Evolutionary conservation across 30 jellyfish, hydroid and myxozoan genomes (phyloP), one percentile per base, ranked within the genome.

Genomic region (Aurelia aurita complex sp. Pacific): DNA sequence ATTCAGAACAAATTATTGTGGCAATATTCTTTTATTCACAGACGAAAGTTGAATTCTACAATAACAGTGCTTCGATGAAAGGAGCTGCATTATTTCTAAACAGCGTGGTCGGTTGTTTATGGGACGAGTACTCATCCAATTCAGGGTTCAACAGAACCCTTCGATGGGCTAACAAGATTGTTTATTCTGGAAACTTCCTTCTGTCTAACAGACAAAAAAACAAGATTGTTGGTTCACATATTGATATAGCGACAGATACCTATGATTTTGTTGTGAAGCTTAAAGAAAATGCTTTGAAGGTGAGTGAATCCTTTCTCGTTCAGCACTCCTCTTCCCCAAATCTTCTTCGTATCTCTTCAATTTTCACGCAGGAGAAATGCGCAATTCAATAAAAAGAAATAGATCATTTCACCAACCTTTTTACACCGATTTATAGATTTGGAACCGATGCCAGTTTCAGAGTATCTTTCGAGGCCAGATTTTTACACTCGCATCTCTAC

Each of bases 171-270:
- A 34, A 81, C 71, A 81, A 81, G 68, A 67, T 81, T 19, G 40
- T 52, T 15, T 81, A 81, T 32, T 16, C 77, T 81, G 90, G 90
- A 14, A 81, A 81, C 80, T 81, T 81, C 53, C 59, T 81, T 51
- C 59, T 50, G 38, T 66, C 64, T 54, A 82, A 81, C 36, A 82
- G 90, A 16, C 68, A 81, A 12, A 54, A 23, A 43, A 40, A 38
- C 16, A 69, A 13, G 33, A 50, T 81, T 38, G 72, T 42, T 10
- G 90, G 90, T 19, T 55, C 67, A 5, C 52, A 86, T 6, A 78
- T 69, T 38, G 96, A 86, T 60, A 86, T 86, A 62, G 96, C 96
- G 2, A 86, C 96, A 1, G 96, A 86, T 19, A 77, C 90, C 10
- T 86, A 66, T 69, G 89, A 76, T 64, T 55, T 65, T 18, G 54